Evolutionary conservation across 1,140 invertebrate genomes (phyloP).

Genomic region (Epicauta chinensis): DNA sequence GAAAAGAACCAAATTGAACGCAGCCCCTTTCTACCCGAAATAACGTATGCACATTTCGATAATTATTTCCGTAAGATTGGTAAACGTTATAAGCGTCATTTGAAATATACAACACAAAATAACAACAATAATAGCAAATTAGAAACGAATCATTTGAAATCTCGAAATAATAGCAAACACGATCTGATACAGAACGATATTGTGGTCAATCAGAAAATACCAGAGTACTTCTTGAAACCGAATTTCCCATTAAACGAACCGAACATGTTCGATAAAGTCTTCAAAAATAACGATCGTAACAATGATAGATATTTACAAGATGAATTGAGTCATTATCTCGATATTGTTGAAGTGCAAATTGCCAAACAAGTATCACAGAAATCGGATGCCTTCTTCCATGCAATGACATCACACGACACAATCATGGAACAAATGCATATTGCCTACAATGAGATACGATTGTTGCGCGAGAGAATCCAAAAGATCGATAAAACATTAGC

Average conservation of each 20-base stretch:
- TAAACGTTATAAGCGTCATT: conserved; percentile 54
- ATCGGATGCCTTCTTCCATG: conserved; percentile 94
- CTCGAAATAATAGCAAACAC: conserved; percentile 5
- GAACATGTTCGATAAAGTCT: conserved; percentile 78
- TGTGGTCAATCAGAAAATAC: conserved; percentile 52
- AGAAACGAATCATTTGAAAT: conserved; percentile 30
- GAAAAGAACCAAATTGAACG: conserved; percentile 71
- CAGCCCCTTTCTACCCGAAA: conserved; percentile 76
- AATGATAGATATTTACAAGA: conserved; percentile 50
- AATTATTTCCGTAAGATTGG: conserved; percentile 76
- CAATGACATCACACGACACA: conserved; percentile 93
- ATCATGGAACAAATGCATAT: conserved; percentile 83
- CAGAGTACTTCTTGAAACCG: conserved; percentile 80
- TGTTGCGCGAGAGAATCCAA: conserved; percentile 61
- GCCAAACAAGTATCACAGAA: conserved; percentile 93
- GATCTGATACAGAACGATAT: conserved; percentile 11
- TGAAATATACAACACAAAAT: conserved; percentile 42
- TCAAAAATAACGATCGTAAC: conserved; percentile 43
- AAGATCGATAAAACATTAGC: conserved; percentile 74
- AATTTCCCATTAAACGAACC: conserved; percentile 75
- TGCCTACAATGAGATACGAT: conserved; percentile 73
- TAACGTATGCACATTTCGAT: conserved; percentile 80
- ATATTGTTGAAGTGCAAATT: conserved; percentile 93
- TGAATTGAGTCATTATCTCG: conserved; percentile 86
- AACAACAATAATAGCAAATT: no score